Percentiles rank a stretch among this genome's conserved stretches.
These are phyloP conservation scores for Chaetorhynchus papuensis DNA, from an alignment of 2,113 vertebrate genomes.

Conservation along the genomic window DNA sequence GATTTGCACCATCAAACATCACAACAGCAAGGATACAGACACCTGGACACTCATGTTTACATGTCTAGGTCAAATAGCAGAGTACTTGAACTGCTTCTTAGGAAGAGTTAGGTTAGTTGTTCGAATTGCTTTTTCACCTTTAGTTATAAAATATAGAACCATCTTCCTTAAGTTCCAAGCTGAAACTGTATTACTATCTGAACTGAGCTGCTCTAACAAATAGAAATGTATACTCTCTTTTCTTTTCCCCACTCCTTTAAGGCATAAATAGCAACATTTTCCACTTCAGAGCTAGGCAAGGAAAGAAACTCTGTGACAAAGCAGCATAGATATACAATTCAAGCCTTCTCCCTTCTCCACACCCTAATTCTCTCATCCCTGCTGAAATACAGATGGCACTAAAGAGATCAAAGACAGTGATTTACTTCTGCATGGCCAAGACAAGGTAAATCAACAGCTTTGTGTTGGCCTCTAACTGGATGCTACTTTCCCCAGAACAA, in stretches of 20 bases:
- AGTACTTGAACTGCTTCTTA: neutral
- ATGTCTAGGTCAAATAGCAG: neutral
- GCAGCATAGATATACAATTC: neutral
- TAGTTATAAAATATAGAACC: neutral
- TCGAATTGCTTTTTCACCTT: neutral
- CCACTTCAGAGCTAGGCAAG: neutral
- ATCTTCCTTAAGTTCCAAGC: neutral
- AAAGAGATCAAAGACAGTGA: neutral
- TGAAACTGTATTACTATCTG: neutral
- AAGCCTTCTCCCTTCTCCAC: neutral
- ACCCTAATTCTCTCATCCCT: neutral
- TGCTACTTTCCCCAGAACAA: neutral
- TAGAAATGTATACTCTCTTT: neutral
- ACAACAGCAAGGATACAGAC: neutral
- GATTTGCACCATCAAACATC: neutral
- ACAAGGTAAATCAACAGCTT: neutral
- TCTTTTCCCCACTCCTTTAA: neutral
- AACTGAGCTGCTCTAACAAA: neutral
- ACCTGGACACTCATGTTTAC: neutral
- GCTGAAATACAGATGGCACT: neutral
- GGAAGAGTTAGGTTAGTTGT: neutral
- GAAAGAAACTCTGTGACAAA: neutral
- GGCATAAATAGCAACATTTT: neutral
- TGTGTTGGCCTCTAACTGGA: neutral
- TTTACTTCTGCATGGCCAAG: neutral